Evolutionary conservation across 1,140 invertebrate species (phyloP), one percentile per base, ranked within the genome.

Genomic region (Calephelis nemesis): DNA sequence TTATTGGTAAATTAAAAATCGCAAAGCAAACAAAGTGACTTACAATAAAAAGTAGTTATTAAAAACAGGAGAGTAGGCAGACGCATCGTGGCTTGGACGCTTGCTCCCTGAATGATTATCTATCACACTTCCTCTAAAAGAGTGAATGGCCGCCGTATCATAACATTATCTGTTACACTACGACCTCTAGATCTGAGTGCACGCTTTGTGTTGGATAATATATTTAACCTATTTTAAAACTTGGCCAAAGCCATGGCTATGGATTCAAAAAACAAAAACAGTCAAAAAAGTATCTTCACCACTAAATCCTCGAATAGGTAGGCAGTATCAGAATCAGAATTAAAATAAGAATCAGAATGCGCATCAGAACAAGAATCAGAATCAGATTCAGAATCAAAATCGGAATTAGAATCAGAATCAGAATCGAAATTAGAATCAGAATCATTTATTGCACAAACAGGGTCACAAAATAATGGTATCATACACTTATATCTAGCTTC

Each of bases 181-280:
- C 73, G 76, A 81, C 78, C 78, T 74, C 74, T 72, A 74, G 69
- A 75, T 78, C 73, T 74, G 63, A 70, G 64, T 73, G 68, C 64
- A 52, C 50, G 13, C 72, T 75, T 69, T 71, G 63, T 71, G 65
- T 63, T 63, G 69, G 69, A 71, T 73, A 68, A 72, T 72, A 63
- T 68, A 47, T 52, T 67, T 54, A 67, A 69, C 45, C 47, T 49
- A 68, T 68, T 52, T 47, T 71, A 12, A 64, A 58, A 65, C 15
- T 60, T 12, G 52, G 19, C 19, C 42, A 10, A 66, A 58, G n/a
- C 10, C 19, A 9, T 48, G 48, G 12, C 49, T 42, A 8, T 42
- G 8, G 42, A 8, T 42, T 19, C n/a, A n/a, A n/a, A n/a, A 42
- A 42, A 4, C 42, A 42, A 42, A 8, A 42, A 42, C 42, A 42